phyloP scores from a whole-genome alignment of 1,140 invertebrate genomes.

The Eupristina koningsbergeri region DNA sequence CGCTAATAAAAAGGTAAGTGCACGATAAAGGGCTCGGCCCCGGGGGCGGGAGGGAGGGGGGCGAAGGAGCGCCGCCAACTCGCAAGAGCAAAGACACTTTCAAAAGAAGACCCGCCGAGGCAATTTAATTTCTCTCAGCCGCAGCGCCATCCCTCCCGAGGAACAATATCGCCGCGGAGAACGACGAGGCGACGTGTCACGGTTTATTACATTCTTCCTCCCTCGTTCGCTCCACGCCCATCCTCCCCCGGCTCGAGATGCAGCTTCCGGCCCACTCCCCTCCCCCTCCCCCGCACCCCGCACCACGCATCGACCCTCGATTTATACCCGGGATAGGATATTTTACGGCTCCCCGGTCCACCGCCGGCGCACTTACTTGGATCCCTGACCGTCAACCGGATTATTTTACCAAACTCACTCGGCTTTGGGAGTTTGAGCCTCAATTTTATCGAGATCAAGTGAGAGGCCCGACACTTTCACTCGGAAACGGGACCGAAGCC shows the following conservation, averaged over 20 bases:
- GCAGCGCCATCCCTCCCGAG: conserved; percentile 32
- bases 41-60: not conserved
- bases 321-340: no score
- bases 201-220: conserved; percentile 68
- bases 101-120: conserved; percentile 48
- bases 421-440: no score
- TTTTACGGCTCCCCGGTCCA: no score
- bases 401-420: no score
- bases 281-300: not conserved
- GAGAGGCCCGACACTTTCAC: no score
- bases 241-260: no score
- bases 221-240: not conserved
- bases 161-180: conserved; percentile 52
- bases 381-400: no score
- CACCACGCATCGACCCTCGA: no score
- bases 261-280: no score
- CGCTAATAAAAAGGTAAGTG: conserved; percentile 49
- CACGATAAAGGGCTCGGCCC: conserved; percentile 44
- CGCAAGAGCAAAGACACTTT: conserved; percentile 30
- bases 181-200: not conserved
- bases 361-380: no score
- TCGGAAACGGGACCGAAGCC: no score
- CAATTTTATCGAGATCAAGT: no score
- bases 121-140: conserved; percentile 61
- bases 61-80: not conserved